Evolutionary conservation across 2,888 invertebrate species (phyloP), one percentile per base, ranked within the genome.

Genomic region (Busseola fusca): DNA sequence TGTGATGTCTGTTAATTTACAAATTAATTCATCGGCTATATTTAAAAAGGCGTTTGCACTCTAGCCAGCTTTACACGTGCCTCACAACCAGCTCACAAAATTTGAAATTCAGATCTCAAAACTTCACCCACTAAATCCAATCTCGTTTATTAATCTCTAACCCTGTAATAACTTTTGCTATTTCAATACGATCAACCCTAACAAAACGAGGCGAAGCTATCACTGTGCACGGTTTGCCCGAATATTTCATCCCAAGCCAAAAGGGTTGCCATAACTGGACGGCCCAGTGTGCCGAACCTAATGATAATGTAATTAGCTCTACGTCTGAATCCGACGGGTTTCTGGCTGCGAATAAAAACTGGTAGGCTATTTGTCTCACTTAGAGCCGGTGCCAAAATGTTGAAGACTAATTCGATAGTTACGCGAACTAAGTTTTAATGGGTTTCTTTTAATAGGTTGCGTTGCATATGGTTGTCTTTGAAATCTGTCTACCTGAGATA

Each of bases 251-350:
- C 74, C 70, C 65, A 72, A 67, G 70, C 72, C 71, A 59, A 82
- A 86, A 80, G 84, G 84, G 81, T 80, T 74, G 80, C 73, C 79
- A 76, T 81, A 83, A 76, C 86, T 80, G 85, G 86, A 85, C 89
- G 86, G 90, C 79, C 87, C 91, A 89, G 82, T 89, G 89, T 89
- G 81, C 88, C 89, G 90, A 90, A 89, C 89, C 89, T 91, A 91
- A 92, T 90, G 90, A 85, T 91, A 92, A 92, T 92, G 90, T 91
- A 92, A 91, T 92, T 92, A 92, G 87, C 86, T 82, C 82, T 69
- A 69, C 60, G 74, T 81, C 73, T 76, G 81, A 83, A 82, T 84
- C 81, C 81, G 72, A 82, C 84, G 80, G 67, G 83, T 69, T 84
- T 83, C 79, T 81, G 80, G 74, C 71, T 59, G 45, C 0, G 67